Evolutionary conservation across 2,113 vertebrate species (phyloP).

Genomic region (Tauraco erythrolophus): DNA sequence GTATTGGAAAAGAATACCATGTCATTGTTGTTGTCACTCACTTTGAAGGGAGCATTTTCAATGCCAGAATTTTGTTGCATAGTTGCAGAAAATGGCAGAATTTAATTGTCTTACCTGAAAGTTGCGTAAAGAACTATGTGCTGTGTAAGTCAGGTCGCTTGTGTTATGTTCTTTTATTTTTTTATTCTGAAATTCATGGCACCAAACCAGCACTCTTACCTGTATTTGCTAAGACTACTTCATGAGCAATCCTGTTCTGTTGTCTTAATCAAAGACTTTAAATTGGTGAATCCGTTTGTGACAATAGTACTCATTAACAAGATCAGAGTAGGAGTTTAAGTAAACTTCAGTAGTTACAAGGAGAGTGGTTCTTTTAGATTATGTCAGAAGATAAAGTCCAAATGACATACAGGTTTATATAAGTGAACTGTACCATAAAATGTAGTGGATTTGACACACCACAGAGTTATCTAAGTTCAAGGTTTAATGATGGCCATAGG

Average conservation of each 20-base stretch:
- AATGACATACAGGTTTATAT: not conserved
- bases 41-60: not conserved
- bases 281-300: not conserved
- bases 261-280: not conserved
- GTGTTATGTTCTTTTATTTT: not conserved
- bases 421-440: not conserved
- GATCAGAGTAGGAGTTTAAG: not conserved
- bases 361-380: not conserved
- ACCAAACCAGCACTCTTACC: not conserved
- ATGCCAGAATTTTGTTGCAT: not conserved
- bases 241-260: not conserved
- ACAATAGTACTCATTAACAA: not conserved
- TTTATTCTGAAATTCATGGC: not conserved
- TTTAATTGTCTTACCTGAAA: not conserved
- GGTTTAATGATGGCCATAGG: not conserved
- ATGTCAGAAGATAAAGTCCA: not conserved
- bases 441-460: not conserved
- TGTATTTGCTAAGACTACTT: not conserved
- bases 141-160: not conserved
- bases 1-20: conserved; percentile 49
- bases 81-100: not conserved
- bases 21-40: not conserved
- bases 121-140: not conserved
- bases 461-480: not conserved
- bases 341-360: not conserved